phyloP scores from a whole-genome alignment of 2,113 vertebrate genomes.

The Sapayoa aenigma region DNA sequence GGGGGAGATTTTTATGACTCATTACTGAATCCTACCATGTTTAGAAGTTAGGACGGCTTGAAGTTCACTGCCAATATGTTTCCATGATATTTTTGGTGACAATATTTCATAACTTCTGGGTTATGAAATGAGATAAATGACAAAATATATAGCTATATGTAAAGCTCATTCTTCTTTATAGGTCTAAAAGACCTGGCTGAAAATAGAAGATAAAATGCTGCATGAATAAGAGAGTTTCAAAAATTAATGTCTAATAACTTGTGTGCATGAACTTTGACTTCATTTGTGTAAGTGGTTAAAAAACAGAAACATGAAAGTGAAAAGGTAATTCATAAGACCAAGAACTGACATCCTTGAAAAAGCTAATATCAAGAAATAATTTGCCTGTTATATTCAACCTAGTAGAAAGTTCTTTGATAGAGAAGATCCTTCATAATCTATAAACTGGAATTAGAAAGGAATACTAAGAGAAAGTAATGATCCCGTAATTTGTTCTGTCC shows the following conservation, averaged over 20 bases:
- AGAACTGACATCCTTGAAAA: neutral
- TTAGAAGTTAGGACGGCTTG: neutral
- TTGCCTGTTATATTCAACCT: neutral
- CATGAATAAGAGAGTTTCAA: neutral
- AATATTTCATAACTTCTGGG: neutral
- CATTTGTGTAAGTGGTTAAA: slow-evolving; percentile 8
- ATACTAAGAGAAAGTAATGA: neutral
- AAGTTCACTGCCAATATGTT: neutral
- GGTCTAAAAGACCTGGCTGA: neutral
- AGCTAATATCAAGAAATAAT: slow-evolving; percentile 9
- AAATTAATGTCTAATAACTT: neutral
- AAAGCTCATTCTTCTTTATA: neutral
- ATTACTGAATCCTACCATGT: neutral
- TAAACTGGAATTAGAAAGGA: neutral
- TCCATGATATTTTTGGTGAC: neutral
- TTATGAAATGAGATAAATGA: neutral
- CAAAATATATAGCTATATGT: neutral
- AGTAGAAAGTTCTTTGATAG: neutral
- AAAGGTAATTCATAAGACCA: neutral
- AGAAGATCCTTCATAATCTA: neutral
- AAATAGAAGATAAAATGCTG: neutral
- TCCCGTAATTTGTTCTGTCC: neutral
- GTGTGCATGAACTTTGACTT: neutral
- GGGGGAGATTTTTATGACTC: neutral
- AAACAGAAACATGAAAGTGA: neutral